Evolutionary conservation across 2,888 invertebrate species (phyloP), one percentile per base, ranked within the genome.

Genomic region (Himalopsyche japonica): DNA sequence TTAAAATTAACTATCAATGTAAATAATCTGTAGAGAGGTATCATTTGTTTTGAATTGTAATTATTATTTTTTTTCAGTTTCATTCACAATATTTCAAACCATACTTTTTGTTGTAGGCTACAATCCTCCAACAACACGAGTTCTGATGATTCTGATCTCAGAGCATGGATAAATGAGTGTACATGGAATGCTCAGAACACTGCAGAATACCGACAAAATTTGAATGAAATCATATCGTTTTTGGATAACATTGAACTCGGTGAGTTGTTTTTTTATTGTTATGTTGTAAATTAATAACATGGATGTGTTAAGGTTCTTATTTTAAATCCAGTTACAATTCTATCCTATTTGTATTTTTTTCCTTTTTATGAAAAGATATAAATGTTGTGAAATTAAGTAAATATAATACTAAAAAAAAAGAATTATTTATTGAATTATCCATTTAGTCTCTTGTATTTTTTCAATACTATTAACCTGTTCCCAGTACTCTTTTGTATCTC

Each of bases 161-260:
- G 81, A 49, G 79, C 76, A n/a, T 86, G 81, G 84, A 76, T 77
- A 49, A 70, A 81, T n/a, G 84, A 84, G 79, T 84, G 81, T 47
- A 82, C 80, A 37, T 84, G 82, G 77, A 57, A 78, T 32, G 79
- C 84, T 79, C 78, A 48, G 32, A 81, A 85, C 20, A 82, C 82
- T 8, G 80, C 79, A 24, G 84, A 84, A 27, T 84, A 79, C 37
- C 82, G 77, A 32, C 78, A 57, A 27, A 70, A 81, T 15, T 76
- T 85, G 10, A 82, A 80, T 15, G 85, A 85, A 34, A 80, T 82
- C 18, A 32, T 85, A 10, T 49, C 82, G n/a, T 49, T 81, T 81
- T 82, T 86, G 78, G 86, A 86, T 27, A 78, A 77, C 27, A 24
- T 64, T 15, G 81, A 78, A 43, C 48, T 32, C 27, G 87, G 87